Base-by-base conservation (phyloP, 2,797 vertebrate genomes). In the Gallinago nigripennis region DNA sequence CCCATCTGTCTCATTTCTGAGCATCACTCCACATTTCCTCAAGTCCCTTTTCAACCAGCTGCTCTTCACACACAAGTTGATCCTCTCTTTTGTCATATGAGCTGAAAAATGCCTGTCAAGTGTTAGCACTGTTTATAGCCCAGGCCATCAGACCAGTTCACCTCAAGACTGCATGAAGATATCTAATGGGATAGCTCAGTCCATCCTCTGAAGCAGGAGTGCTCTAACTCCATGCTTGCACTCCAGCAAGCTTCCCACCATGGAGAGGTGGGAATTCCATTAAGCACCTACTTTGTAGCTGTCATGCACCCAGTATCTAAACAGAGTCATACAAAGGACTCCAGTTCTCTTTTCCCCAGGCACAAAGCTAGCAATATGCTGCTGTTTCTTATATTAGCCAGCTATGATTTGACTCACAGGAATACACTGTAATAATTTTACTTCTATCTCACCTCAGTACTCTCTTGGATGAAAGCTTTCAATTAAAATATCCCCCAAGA, bases 401-500 rank as follows among this genome's bases (percentile, higher is more conserved):
- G 19, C 64, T 61, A 41, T 20, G 12, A 58, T 46, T 58, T 43
- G 61, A 70, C 88, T 80, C 72, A 9, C 43, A 81, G 77, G 64
- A 80, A 90, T 65, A 93, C 8, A 15, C 28, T 60, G n/a, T 39
- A 82, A 60, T 75, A 70, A 64, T 82, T 70, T 72, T 75, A 68
- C 73, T 20, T 84, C 70, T 71, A 1, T 63, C 82, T 89, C 79
- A 89, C 70, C 82, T 94, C 45, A 23, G 65, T 31, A 54, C 8
- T 33, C 27, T 43, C 54, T 16, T 39, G 19, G 30, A 85, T 65
- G 51, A 85, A 93, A 90, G 71, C 50, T 79, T 89, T 90, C 60
- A 64, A 91, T 92, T 91, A 71, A 94, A 89, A 77, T 33, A 57
- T 69, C 23, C 63, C 84, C 58, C 87, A 83, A 57, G 77, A 86